These are phyloP conservation scores for Stenodema calcarata DNA, from an alignment of 2,888 invertebrate species.

Conservation along the genomic window DNA sequence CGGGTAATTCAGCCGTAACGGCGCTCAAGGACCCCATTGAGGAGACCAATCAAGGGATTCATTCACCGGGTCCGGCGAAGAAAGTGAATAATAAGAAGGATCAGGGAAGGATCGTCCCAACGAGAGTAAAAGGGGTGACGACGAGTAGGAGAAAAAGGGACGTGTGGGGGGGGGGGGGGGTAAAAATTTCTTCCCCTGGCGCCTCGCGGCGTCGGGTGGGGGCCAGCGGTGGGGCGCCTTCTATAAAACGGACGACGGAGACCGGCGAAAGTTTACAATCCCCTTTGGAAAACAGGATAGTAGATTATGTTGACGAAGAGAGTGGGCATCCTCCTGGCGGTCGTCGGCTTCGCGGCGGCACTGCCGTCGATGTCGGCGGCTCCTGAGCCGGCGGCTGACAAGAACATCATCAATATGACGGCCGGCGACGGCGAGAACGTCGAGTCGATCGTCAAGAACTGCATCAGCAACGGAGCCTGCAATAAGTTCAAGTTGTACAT, in stretches of 20 bases:
- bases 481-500: constrained; percentile 87
- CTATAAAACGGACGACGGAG: constrained; percentile 21
- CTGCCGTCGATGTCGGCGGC: constrained; percentile 39
- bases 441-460: constrained; percentile 78
- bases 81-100: not conserved
- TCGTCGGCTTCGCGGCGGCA: constrained; percentile 36
- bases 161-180: not conserved
- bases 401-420: constrained; percentile 59
- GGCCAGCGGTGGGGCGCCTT: constrained; percentile 7
- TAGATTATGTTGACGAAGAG: constrained; percentile 39
- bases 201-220: not conserved
- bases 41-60: not conserved
- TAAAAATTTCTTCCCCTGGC: not conserved
- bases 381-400: constrained; percentile 63
- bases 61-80: constrained; percentile 19
- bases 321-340: constrained; percentile 34
- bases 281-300: not conserved
- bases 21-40: not conserved
- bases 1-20: too few relatives aligned
- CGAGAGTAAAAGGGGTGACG: not conserved
- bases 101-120: not conserved
- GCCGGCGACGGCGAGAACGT: constrained; percentile 80
- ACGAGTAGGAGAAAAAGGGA: not conserved
- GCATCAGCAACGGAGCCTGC: constrained; percentile 82
- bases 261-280: constrained; percentile 38